phyloP scores from a whole-genome alignment of 2,797 vertebrate species.

The Pteronotus mesoamericanus region DNA sequence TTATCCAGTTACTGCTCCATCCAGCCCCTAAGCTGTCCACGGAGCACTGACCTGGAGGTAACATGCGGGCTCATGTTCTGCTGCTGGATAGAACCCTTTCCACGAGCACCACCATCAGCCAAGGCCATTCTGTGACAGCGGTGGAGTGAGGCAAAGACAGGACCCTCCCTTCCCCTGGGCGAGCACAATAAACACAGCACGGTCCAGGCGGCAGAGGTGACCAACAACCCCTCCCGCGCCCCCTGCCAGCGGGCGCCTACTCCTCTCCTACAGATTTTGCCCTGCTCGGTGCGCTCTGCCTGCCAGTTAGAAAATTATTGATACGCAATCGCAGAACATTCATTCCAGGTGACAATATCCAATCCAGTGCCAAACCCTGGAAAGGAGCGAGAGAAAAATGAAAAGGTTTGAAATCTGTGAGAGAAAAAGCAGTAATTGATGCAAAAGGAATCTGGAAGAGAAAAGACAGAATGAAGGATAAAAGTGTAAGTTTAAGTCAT shows the following conservation, averaged over 20 bases:
- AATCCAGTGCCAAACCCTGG: not conserved
- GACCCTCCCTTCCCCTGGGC: not conserved
- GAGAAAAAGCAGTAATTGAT: not conserved
- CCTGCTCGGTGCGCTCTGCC: not conserved
- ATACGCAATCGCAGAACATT: not conserved
- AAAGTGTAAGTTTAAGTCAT: not conserved
- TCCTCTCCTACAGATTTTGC: not conserved
- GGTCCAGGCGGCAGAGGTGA: not conserved
- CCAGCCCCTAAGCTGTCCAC: constrained; percentile 42
- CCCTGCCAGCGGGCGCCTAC: rapidly evolving
- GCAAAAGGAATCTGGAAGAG: not conserved
- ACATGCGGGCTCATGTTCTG: not conserved
- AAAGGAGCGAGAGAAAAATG: not conserved
- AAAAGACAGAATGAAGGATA: not conserved
- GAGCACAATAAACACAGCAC: not conserved
- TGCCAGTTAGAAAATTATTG: not conserved
- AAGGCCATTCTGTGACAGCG: not conserved
- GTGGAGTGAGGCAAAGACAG: not conserved
- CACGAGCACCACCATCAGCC: not conserved
- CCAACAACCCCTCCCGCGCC: not conserved
- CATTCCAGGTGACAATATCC: not conserved
- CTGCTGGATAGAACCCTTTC: not conserved
- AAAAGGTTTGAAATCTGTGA: not conserved
- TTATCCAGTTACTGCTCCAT: constrained; percentile 38
- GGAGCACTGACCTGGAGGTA: not conserved